Conservation (phyloP, 23 tunicate genomes). For the Halocynthia roretzi region DNA sequence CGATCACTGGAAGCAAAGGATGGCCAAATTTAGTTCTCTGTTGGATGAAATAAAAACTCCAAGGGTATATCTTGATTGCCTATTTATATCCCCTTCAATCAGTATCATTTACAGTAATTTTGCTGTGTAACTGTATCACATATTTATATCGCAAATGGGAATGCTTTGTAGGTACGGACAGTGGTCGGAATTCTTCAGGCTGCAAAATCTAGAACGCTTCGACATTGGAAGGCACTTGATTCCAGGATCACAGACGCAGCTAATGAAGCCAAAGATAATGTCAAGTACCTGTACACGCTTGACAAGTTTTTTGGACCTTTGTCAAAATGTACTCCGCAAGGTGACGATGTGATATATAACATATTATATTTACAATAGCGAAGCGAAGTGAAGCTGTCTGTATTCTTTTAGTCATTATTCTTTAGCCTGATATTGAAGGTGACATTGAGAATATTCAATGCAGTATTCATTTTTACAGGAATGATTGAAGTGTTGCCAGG, state of each 20-base stretch:
- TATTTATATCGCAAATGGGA: no score
- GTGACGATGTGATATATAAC: conserved; percentile 4
- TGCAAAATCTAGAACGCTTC: conserved; percentile 73
- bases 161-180: conserved; percentile 59
- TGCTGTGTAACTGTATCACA: no score
- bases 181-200: conserved; percentile 83
- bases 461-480: conserved; percentile 26
- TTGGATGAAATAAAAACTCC: conserved; percentile 85
- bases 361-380: not conserved
- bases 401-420: not conserved
- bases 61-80: conserved; percentile 22
- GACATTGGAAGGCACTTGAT: conserved; percentile 81
- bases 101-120: no score
- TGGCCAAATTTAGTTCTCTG: conserved; percentile 94
- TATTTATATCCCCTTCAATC: no score
- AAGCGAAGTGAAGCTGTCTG: not conserved
- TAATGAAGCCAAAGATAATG: conserved; percentile 97
- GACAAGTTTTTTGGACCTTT: conserved; percentile 96
- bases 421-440: not conserved
- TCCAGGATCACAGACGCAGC: conserved; percentile 97
- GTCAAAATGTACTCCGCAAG: conserved; percentile 92
- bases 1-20: conserved; percentile 99
- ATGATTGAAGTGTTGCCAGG: conserved; percentile 97
- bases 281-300: conserved; percentile 93
- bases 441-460: not conserved